These are phyloP conservation scores for Nomada goodeniana DNA, from an alignment of 2,888 invertebrate genomes.

Conservation along the genomic window DNA sequence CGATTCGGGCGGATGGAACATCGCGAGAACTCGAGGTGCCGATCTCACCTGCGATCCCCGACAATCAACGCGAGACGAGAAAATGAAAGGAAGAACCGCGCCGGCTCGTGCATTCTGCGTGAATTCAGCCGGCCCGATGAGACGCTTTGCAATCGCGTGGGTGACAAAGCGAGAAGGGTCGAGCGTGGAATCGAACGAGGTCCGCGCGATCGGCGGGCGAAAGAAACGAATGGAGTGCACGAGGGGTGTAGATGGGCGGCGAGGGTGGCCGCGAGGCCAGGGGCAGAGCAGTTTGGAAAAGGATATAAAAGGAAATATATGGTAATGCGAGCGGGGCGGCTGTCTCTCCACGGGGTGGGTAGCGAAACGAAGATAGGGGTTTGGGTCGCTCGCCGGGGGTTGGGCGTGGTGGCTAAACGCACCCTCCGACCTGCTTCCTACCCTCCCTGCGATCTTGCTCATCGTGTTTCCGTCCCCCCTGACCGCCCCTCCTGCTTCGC, in stretches of 20 bases:
- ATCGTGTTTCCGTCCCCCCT: conserved; percentile 54
- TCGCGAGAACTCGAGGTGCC: conserved; percentile 26
- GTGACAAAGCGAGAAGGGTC: conserved; percentile 38
- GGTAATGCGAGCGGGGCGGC: conserved; percentile 76
- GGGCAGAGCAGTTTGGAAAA: conserved; percentile 75
- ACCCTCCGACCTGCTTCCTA: conserved; percentile 58
- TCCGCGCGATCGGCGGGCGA: conserved; percentile 1
- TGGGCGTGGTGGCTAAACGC: conserved; percentile 82
- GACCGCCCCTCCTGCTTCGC: not conserved
- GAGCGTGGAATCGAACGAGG: conserved; percentile 10
- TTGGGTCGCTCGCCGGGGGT: conserved; percentile 79
- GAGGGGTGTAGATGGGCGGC: conserved; percentile 30
- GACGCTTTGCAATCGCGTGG: conserved; percentile 22
- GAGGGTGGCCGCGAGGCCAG: conserved; percentile 28
- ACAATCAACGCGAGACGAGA: conserved; percentile 37
- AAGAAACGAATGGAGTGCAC: conserved; percentile 14
- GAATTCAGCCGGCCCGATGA: conserved; percentile 27
- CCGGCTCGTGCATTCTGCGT: conserved; percentile 24
- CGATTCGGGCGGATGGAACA: not conserved
- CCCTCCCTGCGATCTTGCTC: conserved; percentile 62
- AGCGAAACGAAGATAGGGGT: conserved; percentile 70
- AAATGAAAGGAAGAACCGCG: conserved; percentile 46
- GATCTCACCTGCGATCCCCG: conserved; percentile 61
- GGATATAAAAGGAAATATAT: conserved; percentile 81
- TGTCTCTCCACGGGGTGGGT: conserved; percentile 54